Evolutionary conservation across 2,113 vertebrate genomes (phyloP).

Genomic region (Coracopsis vasa): DNA sequence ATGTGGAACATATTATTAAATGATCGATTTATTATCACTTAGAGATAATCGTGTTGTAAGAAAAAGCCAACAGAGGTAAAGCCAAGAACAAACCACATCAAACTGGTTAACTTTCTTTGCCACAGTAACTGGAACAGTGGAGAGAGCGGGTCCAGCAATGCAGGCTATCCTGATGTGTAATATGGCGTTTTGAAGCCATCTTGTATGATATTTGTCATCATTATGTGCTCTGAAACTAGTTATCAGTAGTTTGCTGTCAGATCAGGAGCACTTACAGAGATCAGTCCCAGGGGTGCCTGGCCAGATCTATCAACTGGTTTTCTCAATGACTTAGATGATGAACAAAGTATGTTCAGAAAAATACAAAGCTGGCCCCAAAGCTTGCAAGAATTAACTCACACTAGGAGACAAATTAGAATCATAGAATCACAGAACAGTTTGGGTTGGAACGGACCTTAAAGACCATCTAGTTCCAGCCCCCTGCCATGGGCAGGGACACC

Average conservation of each 20-base stretch:
- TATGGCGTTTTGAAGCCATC: not conserved
- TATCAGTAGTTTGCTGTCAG: not conserved
- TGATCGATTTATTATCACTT: slow-evolving; percentile 12
- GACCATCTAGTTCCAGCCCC: not conserved
- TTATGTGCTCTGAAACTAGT: not conserved
- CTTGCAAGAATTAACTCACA: not conserved
- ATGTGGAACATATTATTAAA: not conserved
- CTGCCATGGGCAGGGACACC: not conserved
- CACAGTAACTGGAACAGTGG: not conserved
- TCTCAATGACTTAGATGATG: not conserved
- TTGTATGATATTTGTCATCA: not conserved
- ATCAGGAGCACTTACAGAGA: not conserved
- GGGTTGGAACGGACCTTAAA: not conserved
- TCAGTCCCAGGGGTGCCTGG: not conserved
- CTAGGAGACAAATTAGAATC: not conserved
- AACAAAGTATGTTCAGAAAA: not conserved
- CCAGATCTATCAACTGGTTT: not conserved
- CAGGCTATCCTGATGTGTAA: not conserved
- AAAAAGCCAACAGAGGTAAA: slow-evolving; percentile 5
- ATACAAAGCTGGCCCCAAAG: not conserved
- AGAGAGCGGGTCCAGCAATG: not conserved
- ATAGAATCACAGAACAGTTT: not conserved
- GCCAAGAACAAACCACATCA: not conserved
- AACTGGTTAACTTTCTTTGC: not conserved
- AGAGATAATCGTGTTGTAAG: not conserved